Conservation (phyloP, 2,113 vertebrate genomes). For the Anthoscopus minutus region DNA sequence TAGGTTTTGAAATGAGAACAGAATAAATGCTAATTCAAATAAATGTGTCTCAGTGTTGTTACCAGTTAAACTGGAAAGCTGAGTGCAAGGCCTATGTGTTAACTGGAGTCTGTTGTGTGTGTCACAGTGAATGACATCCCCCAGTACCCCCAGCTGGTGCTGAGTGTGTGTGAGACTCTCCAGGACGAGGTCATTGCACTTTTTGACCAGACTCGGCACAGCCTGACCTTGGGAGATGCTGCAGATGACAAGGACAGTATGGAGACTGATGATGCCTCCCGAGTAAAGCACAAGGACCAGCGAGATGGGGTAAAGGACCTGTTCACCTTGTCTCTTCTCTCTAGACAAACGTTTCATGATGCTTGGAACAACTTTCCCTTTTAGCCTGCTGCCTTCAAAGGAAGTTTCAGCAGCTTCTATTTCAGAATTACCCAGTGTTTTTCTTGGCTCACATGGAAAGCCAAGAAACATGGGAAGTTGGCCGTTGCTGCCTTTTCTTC, state of each 20-base stretch:
- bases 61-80: background rate
- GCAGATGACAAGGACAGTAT: slow-evolving; percentile 91
- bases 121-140: slow-evolving; percentile 84
- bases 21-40: background rate
- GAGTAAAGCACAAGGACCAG: slow-evolving; percentile 85
- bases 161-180: slow-evolving; percentile 88
- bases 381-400: background rate
- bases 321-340: background rate
- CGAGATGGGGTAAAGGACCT: slow-evolving; percentile 82
- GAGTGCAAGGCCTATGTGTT: background rate
- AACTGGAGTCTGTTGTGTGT: background rate
- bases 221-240: slow-evolving; percentile 57
- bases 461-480: background rate
- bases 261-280: slow-evolving; percentile 86
- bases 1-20: background rate
- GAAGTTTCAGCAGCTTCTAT: background rate
- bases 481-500: background rate
- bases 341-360: background rate
- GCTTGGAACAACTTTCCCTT: background rate
- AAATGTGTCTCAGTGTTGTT: background rate
- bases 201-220: slow-evolving; percentile 85
- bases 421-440: background rate
- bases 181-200: slow-evolving; percentile 87
- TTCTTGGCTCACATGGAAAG: background rate
- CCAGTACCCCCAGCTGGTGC: slow-evolving; percentile 90